phyloP scores from a whole-genome alignment of 2,888 invertebrate genomes.

The Watsonalla binaria region DNA sequence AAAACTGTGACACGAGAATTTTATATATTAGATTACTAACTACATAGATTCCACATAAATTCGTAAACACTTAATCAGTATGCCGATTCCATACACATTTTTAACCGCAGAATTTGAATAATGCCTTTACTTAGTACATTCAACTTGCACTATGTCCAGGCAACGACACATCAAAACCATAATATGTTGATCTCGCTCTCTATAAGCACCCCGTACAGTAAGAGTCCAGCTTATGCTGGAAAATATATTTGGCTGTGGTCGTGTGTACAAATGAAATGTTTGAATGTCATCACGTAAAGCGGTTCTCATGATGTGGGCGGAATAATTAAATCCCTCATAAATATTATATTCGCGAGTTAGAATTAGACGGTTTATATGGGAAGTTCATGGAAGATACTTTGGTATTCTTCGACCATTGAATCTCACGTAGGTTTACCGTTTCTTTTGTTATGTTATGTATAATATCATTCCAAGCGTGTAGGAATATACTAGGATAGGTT shows the following conservation, averaged over 20 bases:
- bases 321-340: constrained; percentile 41
- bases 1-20: no score
- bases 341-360: constrained; percentile 15
- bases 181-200: no score
- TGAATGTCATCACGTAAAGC: constrained; percentile 33
- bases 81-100: neutral
- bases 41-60: neutral
- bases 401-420: neutral
- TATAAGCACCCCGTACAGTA: no score
- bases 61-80: constrained; percentile 1
- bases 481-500: no score
- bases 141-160: constrained; percentile 16
- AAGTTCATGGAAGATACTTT: neutral
- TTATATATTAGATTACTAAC: no score
- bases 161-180: no score
- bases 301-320: constrained; percentile 47
- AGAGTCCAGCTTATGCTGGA: constrained; percentile 1
- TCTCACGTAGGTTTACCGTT: neutral
- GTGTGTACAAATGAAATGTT: constrained; percentile 32
- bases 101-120: constrained; percentile 5
- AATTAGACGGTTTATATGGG: neutral
- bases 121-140: constrained; percentile 22
- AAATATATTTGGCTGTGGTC: constrained; percentile 20
- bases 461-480: no score
- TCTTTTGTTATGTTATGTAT: neutral